Evolutionary conservation across 1,140 invertebrate genomes (phyloP).

Genomic region (Macrocentrus cingulum): DNA sequence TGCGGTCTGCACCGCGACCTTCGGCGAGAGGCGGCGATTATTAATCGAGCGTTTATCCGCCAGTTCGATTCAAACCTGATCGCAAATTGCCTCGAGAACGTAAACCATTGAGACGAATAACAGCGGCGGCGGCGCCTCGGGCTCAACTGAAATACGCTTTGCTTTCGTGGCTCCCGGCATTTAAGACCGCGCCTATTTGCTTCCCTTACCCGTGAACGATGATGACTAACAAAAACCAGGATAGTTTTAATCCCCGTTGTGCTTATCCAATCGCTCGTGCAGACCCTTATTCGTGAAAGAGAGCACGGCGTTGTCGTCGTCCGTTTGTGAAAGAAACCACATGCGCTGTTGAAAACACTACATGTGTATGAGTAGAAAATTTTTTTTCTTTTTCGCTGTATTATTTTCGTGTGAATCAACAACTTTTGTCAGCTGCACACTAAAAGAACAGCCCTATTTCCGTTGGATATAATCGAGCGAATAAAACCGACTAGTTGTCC

Average conservation of each 20-base stretch:
- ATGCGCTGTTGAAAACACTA: no score
- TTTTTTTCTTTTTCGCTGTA: no score
- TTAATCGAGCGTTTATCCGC: slow-evolving; percentile 31
- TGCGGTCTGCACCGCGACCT: slow-evolving; percentile 12
- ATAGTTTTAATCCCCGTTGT: slow-evolving; percentile 20
- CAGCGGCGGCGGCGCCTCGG: slow-evolving; percentile 16
- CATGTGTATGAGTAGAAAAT: no score
- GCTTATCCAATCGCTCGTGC: slow-evolving; percentile 10
- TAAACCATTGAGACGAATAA: slow-evolving; percentile 7
- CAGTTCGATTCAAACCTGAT: slow-evolving; percentile 29
- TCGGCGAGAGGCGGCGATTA: slow-evolving; percentile 24
- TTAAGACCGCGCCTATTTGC: slow-evolving; percentile 15
- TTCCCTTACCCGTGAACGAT: background rate
- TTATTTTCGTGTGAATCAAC: no score
- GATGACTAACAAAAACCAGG: slow-evolving; percentile 17
- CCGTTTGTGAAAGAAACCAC: no score
- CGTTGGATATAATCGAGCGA: no score
- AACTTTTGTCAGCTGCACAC: no score
- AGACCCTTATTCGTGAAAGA: background rate
- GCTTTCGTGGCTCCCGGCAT: slow-evolving; percentile 24
- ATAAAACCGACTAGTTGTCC: slow-evolving; percentile 8
- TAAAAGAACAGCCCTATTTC: no score
- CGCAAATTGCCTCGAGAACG: slow-evolving; percentile 26
- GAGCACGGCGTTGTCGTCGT: background rate
- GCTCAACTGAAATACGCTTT: slow-evolving; percentile 11